Base-by-base conservation (phyloP, 1,140 invertebrate species). In the Ceratosolen fusciceps region DNA sequence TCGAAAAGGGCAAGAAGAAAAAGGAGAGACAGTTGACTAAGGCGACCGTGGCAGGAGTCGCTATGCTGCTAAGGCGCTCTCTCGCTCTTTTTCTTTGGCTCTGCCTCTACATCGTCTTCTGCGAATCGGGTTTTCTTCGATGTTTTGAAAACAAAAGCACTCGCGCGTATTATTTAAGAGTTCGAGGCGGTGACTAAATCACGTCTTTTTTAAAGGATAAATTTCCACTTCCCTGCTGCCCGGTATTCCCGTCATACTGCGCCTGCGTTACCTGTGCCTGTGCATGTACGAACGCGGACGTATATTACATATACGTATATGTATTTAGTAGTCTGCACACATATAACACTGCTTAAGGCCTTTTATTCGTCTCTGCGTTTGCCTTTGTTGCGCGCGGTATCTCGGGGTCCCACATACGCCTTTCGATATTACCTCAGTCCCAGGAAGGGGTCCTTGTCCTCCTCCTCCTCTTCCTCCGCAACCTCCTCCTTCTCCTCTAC, bases 101-200 rank as follows among this genome's bases (percentile, higher is more conserved):
- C 39, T 43, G 12, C 39, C 39, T 76, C 14, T 76, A n/a, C 49
- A 77, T 77, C 67, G 67, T 16, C 65, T 68, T 39, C 47, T 71
- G 24, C 37, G 76, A 77, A 77, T 78, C 76, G 56, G 24, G 39
- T 68, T 68, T 54, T 68, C 39, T 60, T 73, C 56, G 16, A 49
- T 29, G 52, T 16, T 60, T 43, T 14, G 60, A 74, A 79, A 67
- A 79, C 77, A 79, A 79, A 79, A 79, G 77, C 54, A 31, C 65
- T 29, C 62, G n/a, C 70, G 43, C 67, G 67, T 72, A 78, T 78
- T 78, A 78, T 78, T 78, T 78, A 71, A 65, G 70, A 73, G 77
- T 73, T 60, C 58, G 34, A n/a, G 70, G 26, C 70, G 56, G 77
- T 73, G 71, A 74, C 71, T 79, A 79, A 74, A 79, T 79, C 77